Percentiles rank a stretch among this genome's conserved stretches.
Conservation (phyloP, 2,113 vertebrate species). For the Urocolius indicus region DNA sequence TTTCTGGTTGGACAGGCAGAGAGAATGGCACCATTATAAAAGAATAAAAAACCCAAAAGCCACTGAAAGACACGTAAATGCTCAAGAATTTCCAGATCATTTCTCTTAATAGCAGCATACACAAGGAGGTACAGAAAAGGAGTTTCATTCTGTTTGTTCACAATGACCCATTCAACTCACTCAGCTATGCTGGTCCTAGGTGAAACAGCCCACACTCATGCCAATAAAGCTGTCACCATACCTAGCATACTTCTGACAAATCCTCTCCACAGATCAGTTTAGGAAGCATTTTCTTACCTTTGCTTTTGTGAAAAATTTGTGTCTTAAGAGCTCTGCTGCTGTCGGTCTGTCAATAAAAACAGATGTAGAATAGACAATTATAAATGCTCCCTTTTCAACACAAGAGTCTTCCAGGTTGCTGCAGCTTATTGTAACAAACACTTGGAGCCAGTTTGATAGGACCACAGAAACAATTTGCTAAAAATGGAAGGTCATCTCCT, state of each 20-base stretch:
- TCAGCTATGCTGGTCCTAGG: neutral
- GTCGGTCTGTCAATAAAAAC: slow-evolving; percentile 86
- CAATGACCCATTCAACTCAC: slow-evolving; percentile 2
- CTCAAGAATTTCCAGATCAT: neutral
- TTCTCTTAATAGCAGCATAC: neutral
- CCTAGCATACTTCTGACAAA: neutral
- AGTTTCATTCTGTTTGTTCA: neutral
- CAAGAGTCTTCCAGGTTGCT: neutral
- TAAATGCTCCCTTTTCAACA: slow-evolving; percentile 46
- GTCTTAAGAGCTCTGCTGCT: slow-evolving; percentile 92
- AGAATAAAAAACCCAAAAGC: neutral
- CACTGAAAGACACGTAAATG: neutral
- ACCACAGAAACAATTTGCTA: neutral
- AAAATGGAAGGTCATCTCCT: neutral
- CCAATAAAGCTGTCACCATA: slow-evolving; percentile 8
- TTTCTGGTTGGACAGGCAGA: neutral
- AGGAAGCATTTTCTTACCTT: slow-evolving; percentile 82
- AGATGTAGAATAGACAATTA: slow-evolving; percentile 39
- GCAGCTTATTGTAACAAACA: neutral
- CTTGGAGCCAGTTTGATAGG: neutral
- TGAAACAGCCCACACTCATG: neutral
- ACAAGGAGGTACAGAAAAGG: neutral
- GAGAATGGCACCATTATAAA: neutral
- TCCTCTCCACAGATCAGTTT: neutral
- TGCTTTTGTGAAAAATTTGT: slow-evolving; percentile 98